Percentiles rank a stretch among this genome's conserved stretches.
Evolutionary conservation across 2,797 vertebrate species (phyloP).

Genomic region (Bufotes viridis): DNA sequence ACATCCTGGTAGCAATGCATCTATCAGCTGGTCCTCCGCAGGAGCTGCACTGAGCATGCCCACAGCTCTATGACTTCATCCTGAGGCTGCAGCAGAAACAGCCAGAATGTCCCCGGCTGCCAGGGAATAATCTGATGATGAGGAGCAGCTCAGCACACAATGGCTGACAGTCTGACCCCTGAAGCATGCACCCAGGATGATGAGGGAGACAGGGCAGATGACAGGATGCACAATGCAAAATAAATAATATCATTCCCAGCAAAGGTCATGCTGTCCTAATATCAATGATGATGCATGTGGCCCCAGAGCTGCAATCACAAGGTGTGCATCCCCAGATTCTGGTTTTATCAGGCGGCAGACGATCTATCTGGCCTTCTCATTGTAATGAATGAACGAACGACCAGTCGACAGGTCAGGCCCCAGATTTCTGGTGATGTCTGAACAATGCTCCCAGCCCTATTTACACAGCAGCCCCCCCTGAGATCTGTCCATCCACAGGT

Average conservation of each 20-base stretch:
- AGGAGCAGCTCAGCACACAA: constrained; percentile 10
- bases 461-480: neutral
- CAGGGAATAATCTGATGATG: neutral
- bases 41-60: constrained; percentile 69
- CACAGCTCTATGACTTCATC: constrained; percentile 73
- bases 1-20: neutral
- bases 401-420: constrained; percentile 22
- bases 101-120: constrained; percentile 62
- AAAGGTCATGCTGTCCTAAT: neutral
- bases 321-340: neutral
- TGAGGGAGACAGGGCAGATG: neutral
- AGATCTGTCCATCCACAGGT: neutral
- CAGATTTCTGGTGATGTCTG: neutral
- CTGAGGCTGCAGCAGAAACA: constrained; percentile 69
- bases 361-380: too few species aligned
- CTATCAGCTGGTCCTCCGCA: constrained; percentile 45
- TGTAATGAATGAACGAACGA: neutral
- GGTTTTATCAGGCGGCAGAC: neutral
- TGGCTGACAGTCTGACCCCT: neutral
- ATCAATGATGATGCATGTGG: neutral
- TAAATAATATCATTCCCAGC: neutral
- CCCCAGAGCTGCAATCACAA: neutral
- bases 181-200: neutral
- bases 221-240: neutral
- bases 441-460: neutral